Percentiles rank a stretch among this genome's conserved stretches.
phyloP scores from a whole-genome alignment of 1,140 invertebrate species.

The Nomia melanderi region DNA sequence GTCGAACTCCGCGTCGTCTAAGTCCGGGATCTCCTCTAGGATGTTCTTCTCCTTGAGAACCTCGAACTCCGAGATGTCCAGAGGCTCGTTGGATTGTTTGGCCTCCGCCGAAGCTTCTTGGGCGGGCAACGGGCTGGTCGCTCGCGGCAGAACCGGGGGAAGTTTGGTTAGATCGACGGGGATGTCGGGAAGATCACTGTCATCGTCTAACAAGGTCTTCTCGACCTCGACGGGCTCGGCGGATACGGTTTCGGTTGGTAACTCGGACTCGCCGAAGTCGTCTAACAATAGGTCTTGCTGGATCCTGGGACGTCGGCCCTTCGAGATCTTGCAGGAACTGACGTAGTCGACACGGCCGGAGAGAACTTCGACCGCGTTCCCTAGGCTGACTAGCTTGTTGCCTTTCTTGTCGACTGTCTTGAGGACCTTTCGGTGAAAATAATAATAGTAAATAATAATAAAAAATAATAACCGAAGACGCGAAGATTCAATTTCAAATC shows the following conservation, averaged over 20 bases:
- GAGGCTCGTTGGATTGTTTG: conserved; percentile 50
- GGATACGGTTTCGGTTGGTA: conserved; percentile 10
- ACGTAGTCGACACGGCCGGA: conserved; percentile 89
- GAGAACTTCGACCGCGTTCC: conserved; percentile 91
- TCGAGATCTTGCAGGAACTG: conserved; percentile 82
- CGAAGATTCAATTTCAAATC: no score
- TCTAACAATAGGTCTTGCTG: conserved; percentile 86
- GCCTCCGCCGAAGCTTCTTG: conserved; percentile 45
- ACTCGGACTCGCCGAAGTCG: conserved; percentile 82
- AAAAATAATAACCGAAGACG: no score
- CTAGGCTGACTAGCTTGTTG: conserved; percentile 90
- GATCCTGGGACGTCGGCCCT: conserved; percentile 80
- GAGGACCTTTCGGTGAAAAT: no score
- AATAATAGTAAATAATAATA: no score
- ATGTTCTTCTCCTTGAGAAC: conserved; percentile 75
- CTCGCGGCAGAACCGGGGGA: conserved; percentile 74
- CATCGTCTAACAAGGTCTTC: conserved; percentile 88
- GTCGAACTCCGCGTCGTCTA: conserved; percentile 80
- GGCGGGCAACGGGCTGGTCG: conserved; percentile 58
- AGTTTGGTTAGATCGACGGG: conserved; percentile 84
- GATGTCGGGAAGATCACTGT: conserved; percentile 83
- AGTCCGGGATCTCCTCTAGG: conserved; percentile 77
- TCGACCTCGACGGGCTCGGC: conserved; percentile 68
- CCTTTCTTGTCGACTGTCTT: conserved; percentile 89
- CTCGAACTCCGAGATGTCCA: conserved; percentile 77